Evolutionary conservation across 2,797 vertebrate species (phyloP).

Genomic region (Catamblyrhynchus diadema): DNA sequence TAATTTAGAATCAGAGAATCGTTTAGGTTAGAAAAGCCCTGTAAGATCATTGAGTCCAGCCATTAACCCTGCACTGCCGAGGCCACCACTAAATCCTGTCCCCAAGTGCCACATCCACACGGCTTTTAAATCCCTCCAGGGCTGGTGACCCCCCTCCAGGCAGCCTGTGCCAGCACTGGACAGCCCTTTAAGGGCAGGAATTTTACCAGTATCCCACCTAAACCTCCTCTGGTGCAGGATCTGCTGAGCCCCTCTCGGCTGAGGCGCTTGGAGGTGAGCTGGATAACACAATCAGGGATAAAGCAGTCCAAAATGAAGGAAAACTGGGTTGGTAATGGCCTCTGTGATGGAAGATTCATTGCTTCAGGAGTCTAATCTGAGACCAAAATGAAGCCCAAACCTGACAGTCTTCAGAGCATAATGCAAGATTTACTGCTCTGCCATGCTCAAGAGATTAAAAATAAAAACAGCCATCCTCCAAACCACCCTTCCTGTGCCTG

Average conservation of each 20-base stretch:
- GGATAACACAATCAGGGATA: neutral
- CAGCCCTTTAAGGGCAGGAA: neutral
- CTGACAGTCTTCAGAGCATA: neutral
- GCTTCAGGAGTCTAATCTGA: constrained; percentile 23
- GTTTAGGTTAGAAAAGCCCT: neutral
- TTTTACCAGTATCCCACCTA: neutral
- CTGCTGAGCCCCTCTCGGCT: neutral
- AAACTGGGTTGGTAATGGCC: neutral
- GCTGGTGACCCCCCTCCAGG: neutral
- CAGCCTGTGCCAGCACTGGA: neutral
- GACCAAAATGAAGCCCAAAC: neutral
- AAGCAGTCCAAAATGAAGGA: neutral
- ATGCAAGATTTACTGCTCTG: constrained; percentile 43
- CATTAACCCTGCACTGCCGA: neutral
- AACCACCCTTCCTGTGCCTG: neutral
- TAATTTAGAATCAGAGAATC: constrained; percentile 7
- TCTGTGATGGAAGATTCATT: neutral
- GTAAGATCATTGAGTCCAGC: neutral
- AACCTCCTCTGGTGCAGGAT: neutral
- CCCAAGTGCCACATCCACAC: neutral
- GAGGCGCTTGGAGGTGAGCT: neutral
- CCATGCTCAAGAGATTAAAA: constrained; percentile 21
- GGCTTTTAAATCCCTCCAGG: neutral
- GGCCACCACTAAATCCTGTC: neutral
- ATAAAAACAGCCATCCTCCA: neutral